Percentiles rank a stretch among this genome's conserved stretches.
Evolutionary conservation across 2,113 vertebrate species (phyloP).

Genomic region (Syngnathus scovelli): DNA sequence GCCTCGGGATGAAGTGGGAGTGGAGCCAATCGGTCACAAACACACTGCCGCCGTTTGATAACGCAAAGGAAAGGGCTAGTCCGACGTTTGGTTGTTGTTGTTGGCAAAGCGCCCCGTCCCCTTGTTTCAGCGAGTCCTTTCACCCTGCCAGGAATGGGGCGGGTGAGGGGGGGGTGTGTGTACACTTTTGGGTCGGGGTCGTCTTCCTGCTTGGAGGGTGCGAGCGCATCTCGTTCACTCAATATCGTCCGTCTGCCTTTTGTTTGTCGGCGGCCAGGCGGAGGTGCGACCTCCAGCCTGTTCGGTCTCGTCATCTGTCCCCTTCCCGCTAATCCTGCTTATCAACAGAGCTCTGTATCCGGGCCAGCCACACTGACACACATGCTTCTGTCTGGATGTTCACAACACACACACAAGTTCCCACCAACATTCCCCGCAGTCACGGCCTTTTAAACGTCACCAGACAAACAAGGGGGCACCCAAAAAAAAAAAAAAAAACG

Average conservation of each 20-base stretch:
- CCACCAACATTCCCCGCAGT: not conserved
- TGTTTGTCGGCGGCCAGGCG: slow-evolving; percentile 52
- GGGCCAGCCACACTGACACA: slow-evolving; percentile 57
- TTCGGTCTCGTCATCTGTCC: slow-evolving; percentile 69
- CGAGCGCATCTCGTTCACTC: not conserved
- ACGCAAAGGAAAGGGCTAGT: slow-evolving; percentile 9
- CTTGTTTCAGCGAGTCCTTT: slow-evolving; percentile 3
- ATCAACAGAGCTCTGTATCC: slow-evolving; percentile 62
- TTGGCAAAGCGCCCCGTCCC: slow-evolving; percentile 24
- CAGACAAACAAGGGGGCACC: not conserved
- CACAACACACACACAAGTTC: slow-evolving; percentile 19
- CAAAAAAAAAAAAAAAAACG: slow-evolving; percentile 32
- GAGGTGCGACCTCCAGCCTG: slow-evolving; percentile 67
- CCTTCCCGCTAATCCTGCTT: slow-evolving; percentile 68
- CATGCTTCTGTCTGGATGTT: slow-evolving; percentile 44
- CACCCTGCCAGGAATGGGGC: not conserved
- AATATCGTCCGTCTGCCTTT: slow-evolving; percentile 31
- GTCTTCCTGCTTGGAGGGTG: not conserved
- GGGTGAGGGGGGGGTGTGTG: not conserved
- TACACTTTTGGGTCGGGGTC: not conserved
- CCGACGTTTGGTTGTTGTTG: slow-evolving; percentile 27
- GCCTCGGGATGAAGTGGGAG: slow-evolving; percentile 39
- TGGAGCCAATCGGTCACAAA: not conserved
- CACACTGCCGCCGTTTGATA: slow-evolving; percentile 30
- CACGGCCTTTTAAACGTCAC: not conserved